Evolutionary conservation across 2,888 invertebrate species (phyloP).

Genomic region (Sminthurinus aureus): DNA sequence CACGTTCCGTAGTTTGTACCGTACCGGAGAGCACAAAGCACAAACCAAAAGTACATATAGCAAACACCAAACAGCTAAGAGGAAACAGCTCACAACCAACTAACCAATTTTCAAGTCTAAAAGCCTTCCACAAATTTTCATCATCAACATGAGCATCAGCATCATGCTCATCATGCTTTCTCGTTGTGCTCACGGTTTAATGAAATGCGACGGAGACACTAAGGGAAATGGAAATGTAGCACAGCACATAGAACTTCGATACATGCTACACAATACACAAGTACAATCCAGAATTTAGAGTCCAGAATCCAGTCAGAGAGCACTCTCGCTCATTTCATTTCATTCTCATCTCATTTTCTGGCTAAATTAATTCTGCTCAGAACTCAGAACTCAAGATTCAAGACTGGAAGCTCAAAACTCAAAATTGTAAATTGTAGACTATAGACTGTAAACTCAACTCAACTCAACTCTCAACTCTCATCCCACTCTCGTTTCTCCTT

Average conservation of each 20-base stretch:
- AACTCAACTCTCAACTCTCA: too few species aligned
- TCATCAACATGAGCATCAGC: too few species aligned
- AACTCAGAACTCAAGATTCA: too few species aligned
- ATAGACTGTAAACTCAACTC: too few species aligned
- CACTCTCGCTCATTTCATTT: background rate
- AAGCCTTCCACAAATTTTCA: too few species aligned
- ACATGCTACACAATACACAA: background rate
- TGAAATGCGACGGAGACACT: background rate
- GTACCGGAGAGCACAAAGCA: too few species aligned
- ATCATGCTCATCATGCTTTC: background rate
- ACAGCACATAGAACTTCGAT: background rate
- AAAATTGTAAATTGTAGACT: too few species aligned
- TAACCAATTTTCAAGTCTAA: background rate
- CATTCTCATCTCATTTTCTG: background rate
- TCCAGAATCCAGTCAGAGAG: background rate
- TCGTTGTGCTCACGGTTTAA: background rate
- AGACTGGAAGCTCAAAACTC: too few species aligned
- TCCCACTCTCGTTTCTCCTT: background rate
- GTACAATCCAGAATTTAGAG: background rate
- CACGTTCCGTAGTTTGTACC: background rate
- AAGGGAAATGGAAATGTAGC: background rate
- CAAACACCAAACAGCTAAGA: background rate
- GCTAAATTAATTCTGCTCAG: conserved; percentile 6
- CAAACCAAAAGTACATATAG: too few species aligned
- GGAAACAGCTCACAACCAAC: background rate